Conservation (phyloP, 1,140 invertebrate genomes). For the Neuroterus valhalla region DNA sequence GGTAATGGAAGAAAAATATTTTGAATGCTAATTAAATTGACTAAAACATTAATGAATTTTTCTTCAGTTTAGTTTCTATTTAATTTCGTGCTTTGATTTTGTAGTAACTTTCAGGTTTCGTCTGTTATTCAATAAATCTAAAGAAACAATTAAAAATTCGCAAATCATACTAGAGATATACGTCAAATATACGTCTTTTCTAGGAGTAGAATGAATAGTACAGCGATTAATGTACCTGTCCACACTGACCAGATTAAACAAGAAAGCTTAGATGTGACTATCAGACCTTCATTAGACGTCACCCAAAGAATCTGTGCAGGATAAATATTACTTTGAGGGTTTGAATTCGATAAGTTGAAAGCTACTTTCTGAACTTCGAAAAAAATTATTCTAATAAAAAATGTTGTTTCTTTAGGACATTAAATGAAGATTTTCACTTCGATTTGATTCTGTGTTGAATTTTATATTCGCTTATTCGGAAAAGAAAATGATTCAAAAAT, state of each 20-base stretch:
- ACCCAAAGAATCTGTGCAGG: background rate
- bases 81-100: too few relatives aligned
- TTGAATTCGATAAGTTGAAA: background rate
- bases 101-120: background rate
- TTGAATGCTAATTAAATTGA: too few relatives aligned
- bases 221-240: conserved; percentile 72
- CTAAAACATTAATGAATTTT: too few relatives aligned
- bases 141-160: conserved; percentile 36
- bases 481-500: background rate
- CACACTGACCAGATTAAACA: conserved; percentile 59
- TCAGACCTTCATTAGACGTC: too few relatives aligned
- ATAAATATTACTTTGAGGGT: conserved; percentile 15
- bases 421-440: too few relatives aligned
- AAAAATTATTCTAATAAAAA: too few relatives aligned
- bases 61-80: too few relatives aligned
- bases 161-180: conserved; percentile 35
- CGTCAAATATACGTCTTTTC: conserved; percentile 33
- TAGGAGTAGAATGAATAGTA: conserved; percentile 41
- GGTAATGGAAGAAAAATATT: too few relatives aligned
- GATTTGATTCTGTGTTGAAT: too few relatives aligned
- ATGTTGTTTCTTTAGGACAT: too few relatives aligned
- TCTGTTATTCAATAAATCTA: background rate
- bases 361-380: background rate
- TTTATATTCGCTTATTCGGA: too few relatives aligned
- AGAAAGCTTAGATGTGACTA: too few relatives aligned